Conservation (phyloP, 2,797 vertebrate genomes). For the Lithobates pipiens region DNA sequence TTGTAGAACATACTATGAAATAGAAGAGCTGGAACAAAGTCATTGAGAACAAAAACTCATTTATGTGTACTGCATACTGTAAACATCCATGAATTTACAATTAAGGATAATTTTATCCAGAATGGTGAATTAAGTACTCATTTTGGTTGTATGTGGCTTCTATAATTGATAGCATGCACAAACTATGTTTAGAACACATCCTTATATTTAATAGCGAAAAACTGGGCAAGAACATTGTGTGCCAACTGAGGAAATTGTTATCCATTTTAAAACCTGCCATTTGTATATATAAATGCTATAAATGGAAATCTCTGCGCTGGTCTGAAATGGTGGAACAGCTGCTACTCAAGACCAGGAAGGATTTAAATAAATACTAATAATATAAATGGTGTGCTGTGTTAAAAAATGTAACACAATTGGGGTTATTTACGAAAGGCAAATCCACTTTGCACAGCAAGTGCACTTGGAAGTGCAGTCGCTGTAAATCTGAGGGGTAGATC, state of each 20-base stretch:
- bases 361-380: too few relatives aligned
- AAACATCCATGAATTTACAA: conserved; percentile 23
- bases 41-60: background rate
- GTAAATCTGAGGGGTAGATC: too few relatives aligned
- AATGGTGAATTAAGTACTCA: background rate
- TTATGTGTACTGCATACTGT: background rate
- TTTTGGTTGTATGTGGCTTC: background rate
- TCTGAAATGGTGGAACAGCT: too few relatives aligned
- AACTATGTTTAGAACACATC: background rate
- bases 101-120: conserved; percentile 29
- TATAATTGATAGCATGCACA: background rate
- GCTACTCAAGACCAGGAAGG: too few relatives aligned
- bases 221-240: background rate
- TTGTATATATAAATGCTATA: background rate
- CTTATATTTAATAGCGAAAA: background rate
- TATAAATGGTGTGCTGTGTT: too few relatives aligned
- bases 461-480: too few relatives aligned
- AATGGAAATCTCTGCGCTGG: too few relatives aligned
- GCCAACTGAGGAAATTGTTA: background rate
- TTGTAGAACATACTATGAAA: background rate
- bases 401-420: too few relatives aligned
- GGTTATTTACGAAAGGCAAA: too few relatives aligned
- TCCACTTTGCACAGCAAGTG: too few relatives aligned
- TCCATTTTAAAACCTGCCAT: background rate
- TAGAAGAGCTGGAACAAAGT: background rate